Base-by-base conservation (phyloP, 1,140 invertebrate genomes). In the Wasmannia auropunctata region DNA sequence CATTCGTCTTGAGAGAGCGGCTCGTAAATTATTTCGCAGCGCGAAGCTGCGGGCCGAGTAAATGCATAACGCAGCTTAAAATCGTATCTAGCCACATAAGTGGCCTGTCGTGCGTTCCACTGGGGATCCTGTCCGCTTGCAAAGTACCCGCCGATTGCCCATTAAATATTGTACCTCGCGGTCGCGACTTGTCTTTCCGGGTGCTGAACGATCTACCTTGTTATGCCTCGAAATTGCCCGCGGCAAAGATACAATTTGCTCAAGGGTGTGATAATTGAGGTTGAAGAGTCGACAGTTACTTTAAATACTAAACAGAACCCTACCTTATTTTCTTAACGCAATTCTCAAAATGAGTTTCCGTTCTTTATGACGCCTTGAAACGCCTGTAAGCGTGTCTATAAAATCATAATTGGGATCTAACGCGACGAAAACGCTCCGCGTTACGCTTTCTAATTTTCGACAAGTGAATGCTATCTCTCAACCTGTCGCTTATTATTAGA, bases 391-490 rank as follows among this genome's bases (percentile, higher is more conserved):
- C 37, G 51, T n/a, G 14, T 34, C n/a, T 60, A n/a, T n/a, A 74
- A 58, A 46, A 83, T 74, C n/a, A 58, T 83, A 83, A 81, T 81
- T 81, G 34, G 7, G 28, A 46, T 83, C 34, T 74, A 43, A 43
- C 25, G 40, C 7, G 43, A 72, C 19, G 5, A 69, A 69, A 69
- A 40, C 25, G 28, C 22, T n/a, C 7, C n/a, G 37, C n/a, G 51
- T 74, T 83, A 74, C 67, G 51, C 79, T 83, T 83, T 83, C 67
- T 83, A 83, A 58, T 74, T 83, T 81, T 60, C 37, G 76, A 67
- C 76, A 60, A 74, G 67, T 28, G 34, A 40, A 76, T n/a, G 31
- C 46, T 49, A 80, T 80, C 43, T 54, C 62, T 25, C 19, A 16
- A 51, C 31, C 14, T 28, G 22, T 51, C 14, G 5, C 10, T 72